Percentiles rank a stretch among this genome's conserved stretches.
Conservation (phyloP, 2,888 invertebrate genomes). For the Plebejus argus region DNA sequence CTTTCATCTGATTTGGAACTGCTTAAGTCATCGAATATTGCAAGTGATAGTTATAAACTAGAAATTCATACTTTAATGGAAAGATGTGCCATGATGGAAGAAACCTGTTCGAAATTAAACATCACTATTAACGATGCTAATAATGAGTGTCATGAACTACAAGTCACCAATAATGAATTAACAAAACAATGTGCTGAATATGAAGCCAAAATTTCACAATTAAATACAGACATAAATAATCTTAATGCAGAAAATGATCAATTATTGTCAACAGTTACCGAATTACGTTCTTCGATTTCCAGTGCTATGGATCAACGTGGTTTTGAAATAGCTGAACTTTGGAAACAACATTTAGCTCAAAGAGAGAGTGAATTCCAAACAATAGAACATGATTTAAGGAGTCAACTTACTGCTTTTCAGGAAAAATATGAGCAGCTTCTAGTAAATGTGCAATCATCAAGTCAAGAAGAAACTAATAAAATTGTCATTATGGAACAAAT, state of each 20-base stretch:
- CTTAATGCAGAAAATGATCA: conserved; percentile 71
- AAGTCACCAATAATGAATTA: conserved; percentile 52
- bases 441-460: conserved; percentile 70
- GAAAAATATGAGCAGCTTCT: conserved; percentile 72
- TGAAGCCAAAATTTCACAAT: conserved; percentile 55
- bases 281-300: conserved; percentile 70
- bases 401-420: conserved; percentile 75
- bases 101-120: conserved; percentile 56
- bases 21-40: conserved; percentile 35
- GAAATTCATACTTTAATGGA: conserved; percentile 47
- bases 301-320: conserved; percentile 84
- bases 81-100: conserved; percentile 53
- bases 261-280: conserved; percentile 69
- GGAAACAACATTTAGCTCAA: conserved; percentile 85
- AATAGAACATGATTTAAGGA: conserved; percentile 72
- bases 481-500: conserved; percentile 67
- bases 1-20: conserved; percentile 53
- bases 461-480: conserved; percentile 72
- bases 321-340: conserved; percentile 84
- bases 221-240: conserved; percentile 60
- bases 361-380: conserved; percentile 83
- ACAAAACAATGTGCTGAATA: conserved; percentile 48
- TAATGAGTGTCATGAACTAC: conserved; percentile 60
- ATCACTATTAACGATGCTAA: conserved; percentile 61
- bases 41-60: conserved; percentile 35